Base-by-base conservation (phyloP, 2,888 invertebrate genomes). In the Laspeyria flexula region DNA sequence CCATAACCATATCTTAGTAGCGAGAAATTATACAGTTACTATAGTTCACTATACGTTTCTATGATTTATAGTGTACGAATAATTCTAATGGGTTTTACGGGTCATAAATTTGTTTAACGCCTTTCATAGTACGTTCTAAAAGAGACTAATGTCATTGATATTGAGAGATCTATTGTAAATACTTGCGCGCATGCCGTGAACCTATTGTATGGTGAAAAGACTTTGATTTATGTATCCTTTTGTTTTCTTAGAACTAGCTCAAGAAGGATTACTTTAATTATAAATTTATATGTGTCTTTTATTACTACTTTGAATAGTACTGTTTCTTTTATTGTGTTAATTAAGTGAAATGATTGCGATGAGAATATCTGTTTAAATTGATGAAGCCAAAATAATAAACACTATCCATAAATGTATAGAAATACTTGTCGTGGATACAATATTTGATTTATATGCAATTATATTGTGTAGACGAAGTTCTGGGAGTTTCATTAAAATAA, bases 31-130 rank as follows among this genome's bases (percentile, higher is more conserved):
- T 69, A 65, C 63, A 45, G 46, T 58, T 60, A 59, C 64, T 52
- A 55, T 70, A 60, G 62, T 58, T 46, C 48, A 48, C 69, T 54
- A 62, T 59, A 65, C 61, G 55, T 60, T 56, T 12, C 45, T 58
- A 66, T 66, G 66, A 69, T 69, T 66, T 73, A 73, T 56, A 52
- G 57, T 50, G 55, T 75, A 75, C 71, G 69, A 75, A 81, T 83
- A 80, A 85, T 85, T 74, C 65, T 75, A 76, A 81, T 79, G 79
- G 82, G 79, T 77, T 83, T 83, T 82, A 84, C 79, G 85, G 82
- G 54, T 79, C 86, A 83, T 88, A 88, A 88, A 90, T 88, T 84
- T 79, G 79, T 79, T 75, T 68, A 73, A 55, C 74, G 75, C 83
- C 77, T 82, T 83, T 84, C 71, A 78, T 75, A 73, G 63, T 63